phyloP scores from a whole-genome alignment of 1,140 invertebrate genomes.

The Musca vetustissima region DNA sequence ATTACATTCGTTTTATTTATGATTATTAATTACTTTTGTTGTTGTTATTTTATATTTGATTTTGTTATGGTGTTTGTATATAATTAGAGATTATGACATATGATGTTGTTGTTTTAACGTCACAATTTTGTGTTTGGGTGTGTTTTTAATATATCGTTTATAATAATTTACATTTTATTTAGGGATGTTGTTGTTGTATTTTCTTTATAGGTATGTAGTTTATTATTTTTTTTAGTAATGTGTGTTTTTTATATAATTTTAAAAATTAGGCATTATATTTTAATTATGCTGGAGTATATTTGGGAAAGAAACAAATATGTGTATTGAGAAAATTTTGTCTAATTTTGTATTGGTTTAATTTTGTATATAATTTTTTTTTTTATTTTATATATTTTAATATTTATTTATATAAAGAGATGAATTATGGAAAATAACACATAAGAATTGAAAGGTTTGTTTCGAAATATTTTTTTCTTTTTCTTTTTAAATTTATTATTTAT shows the following conservation, averaged over 20 bases:
- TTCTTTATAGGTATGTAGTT: neutral
- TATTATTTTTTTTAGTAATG: neutral
- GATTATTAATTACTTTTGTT: conserved; percentile 4
- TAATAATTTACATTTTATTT: conserved; percentile 15
- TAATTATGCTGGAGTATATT: neutral
- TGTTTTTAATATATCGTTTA: neutral
- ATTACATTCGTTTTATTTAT: conserved; percentile 22
- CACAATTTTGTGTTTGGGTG: neutral
- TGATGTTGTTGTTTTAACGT: neutral
- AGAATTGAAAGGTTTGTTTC: conserved; percentile 1
- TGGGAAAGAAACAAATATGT: neutral
- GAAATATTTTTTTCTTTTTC: too few species aligned
- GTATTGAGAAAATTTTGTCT: conserved; percentile 9
- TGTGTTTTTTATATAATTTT: neutral
- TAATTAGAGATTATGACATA: too few species aligned
- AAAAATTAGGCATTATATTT: too few species aligned
- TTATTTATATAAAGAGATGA: too few species aligned
- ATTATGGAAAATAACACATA: conserved; percentile 9
- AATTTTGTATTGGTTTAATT: neutral
- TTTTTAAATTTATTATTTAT: conserved; percentile 1
- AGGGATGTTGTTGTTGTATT: neutral
- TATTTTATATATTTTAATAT: too few species aligned
- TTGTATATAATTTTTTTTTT: neutral
- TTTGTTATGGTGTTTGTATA: too few species aligned
- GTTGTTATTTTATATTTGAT: too few species aligned